These are phyloP conservation scores for Enteromius mattozi DNA, from an alignment of 2,797 vertebrate species.

Conservation along the genomic window DNA sequence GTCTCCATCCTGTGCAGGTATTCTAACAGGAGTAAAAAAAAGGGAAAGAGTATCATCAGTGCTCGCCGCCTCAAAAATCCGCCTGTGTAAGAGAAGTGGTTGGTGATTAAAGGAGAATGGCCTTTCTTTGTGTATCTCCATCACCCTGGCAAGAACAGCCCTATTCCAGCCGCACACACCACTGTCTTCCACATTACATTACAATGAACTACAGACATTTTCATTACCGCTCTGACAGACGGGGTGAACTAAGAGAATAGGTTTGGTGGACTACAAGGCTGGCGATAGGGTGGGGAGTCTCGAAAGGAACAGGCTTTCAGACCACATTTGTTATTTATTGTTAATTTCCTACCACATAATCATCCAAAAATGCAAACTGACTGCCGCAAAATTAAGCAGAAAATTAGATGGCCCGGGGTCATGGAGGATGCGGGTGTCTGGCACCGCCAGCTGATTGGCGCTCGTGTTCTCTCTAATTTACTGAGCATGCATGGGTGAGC, in stretches of 20 bases:
- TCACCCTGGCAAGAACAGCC: constrained; percentile 81
- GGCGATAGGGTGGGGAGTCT: constrained; percentile 54
- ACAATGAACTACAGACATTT: constrained; percentile 98
- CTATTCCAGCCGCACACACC: constrained; percentile 84
- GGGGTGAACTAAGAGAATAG: constrained; percentile 60
- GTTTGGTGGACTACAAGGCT: constrained; percentile 44
- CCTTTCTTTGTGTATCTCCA: constrained; percentile 79
- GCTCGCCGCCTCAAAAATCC: constrained; percentile 79
- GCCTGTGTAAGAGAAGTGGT: constrained; percentile 73
- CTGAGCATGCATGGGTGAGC: constrained; percentile 99
- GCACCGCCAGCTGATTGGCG: constrained; percentile 92
- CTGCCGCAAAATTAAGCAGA: constrained; percentile 99
- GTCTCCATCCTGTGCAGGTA: constrained; percentile 97
- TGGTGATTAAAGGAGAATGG: constrained; percentile 70
- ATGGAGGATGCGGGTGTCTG: constrained; percentile 91
- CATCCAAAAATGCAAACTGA: constrained; percentile 99
- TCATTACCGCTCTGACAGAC: constrained; percentile 81
- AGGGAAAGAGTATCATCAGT: constrained; percentile 82
- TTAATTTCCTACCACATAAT: constrained; percentile 99
- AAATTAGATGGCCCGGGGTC: constrained; percentile 99
- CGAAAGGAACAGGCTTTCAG: constrained; percentile 72
- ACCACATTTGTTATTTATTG: constrained; percentile 99
- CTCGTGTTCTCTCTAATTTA: constrained; percentile 99
- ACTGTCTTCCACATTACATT: constrained; percentile 90
- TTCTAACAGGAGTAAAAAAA: constrained; percentile 71